These are phyloP conservation scores for Zoanthus solanderi DNA, from an alignment of 92 coral and sea anemone genomes.

Conservation along the genomic window DNA sequence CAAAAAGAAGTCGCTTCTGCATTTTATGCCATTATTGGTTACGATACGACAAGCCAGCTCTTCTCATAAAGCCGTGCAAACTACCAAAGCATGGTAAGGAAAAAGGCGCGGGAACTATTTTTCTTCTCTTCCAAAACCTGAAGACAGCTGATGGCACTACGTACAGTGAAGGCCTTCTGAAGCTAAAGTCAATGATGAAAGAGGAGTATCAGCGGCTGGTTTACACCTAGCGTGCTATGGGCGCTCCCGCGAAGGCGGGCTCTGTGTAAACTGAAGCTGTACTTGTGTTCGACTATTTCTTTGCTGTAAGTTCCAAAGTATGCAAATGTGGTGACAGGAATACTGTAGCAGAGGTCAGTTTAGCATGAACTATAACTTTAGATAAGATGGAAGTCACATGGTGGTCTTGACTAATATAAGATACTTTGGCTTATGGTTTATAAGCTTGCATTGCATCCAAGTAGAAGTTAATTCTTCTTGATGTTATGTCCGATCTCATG, in stretches of 20 bases:
- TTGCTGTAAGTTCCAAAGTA: no score
- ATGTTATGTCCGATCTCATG: neutral
- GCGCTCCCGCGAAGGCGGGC: constrained; percentile 56
- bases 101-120: no score
- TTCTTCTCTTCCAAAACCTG: neutral
- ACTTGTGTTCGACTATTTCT: no score
- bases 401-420: neutral
- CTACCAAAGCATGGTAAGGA: constrained; percentile 13
- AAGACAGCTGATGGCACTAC: neutral
- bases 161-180: constrained; percentile 47
- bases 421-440: constrained; percentile 6
- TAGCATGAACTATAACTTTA: neutral
- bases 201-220: constrained; percentile 69
- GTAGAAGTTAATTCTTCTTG: neutral
- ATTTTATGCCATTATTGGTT: no score
- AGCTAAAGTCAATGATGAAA: constrained; percentile 59
- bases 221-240: constrained; percentile 72
- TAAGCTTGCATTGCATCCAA: constrained; percentile 11
- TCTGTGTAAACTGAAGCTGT: constrained; percentile 71
- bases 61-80: neutral
- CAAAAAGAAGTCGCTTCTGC: no score
- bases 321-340: constrained; percentile 54
- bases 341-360: neutral
- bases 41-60: no score
- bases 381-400: constrained; percentile 6